Base-by-base conservation (phyloP, 2,888 invertebrate species). In the Philereme transversata region DNA sequence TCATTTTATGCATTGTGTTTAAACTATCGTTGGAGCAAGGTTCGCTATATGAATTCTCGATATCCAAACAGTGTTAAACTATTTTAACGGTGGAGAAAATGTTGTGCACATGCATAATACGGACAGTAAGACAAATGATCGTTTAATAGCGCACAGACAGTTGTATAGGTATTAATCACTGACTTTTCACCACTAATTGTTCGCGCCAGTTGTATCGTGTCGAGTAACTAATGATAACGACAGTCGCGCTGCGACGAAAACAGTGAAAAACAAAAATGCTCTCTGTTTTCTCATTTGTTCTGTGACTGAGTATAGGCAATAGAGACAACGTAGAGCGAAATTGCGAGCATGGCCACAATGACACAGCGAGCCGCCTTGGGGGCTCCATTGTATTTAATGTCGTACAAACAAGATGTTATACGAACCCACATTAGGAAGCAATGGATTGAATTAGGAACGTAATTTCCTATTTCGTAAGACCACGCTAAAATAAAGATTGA, bases 321-420 rank as follows among this genome's bases (percentile, higher is more conserved):
- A 83, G 82, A 86, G 87, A 88, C 87, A 85, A 88, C 89, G 84
- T 86, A 77, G 77, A 71, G 71, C 70, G 74, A 85, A 86, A 88
- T 85, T 84, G 85, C 78, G 78, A 77, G 77, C 74, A 77, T 78
- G 79, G 75, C 71, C 73, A 80, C 80, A 79, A 81, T 81, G 79
- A 76, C 74, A 77, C 77, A 75, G 79, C 73, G 76, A 79, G 71
- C 49, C 71, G 62, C 64, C 56, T 43, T 51, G 51, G 60, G 62
- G 71, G 75, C 77, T 73, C 84, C 80, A 85, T 88, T 88, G 85
- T 87, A 75, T 78, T 77, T 78, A 79, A 84, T 79, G 77, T 75
- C 76, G 70, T 76, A 82, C 85, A 87, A 88, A 89, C 87, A 88
- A 85, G 83, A 85, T 88, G 85, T 88, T 90, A 87, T 88, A 89